Base-by-base conservation (phyloP, 2,888 invertebrate genomes). In the Cantharis nigra region DNA sequence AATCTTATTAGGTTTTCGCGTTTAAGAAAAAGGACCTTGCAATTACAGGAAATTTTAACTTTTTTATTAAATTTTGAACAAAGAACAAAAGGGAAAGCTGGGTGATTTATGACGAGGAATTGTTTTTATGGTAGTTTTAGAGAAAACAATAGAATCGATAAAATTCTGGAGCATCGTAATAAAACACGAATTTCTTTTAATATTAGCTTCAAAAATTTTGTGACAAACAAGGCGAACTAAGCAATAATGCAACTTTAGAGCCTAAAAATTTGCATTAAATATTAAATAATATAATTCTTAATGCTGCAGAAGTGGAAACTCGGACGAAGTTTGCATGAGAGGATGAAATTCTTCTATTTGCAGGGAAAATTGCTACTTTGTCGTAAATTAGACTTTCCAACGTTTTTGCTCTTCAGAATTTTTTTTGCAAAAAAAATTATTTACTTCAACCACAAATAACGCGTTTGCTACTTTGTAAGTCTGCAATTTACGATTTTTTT, bases 381-480 rank as follows among this genome's bases (percentile, higher is more conserved):
- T 67, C 65, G 65, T 67, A 67, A 67, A 67, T 67, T 23, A 67
- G 65, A 67, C 65, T 67, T 67, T 26, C 65, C 23, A 67, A 67
- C 20, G 20, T 67, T 67, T 64, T 64, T 64, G 20, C 26, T 23
- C 65, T 67, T 67, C 18, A 67, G 49, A 49, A n/a, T 49, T 49
- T 49, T 49, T 26, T 49, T 49, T 49, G 7, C 49, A 49, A 49
- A 49, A 49, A 23, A 49, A 49, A 49, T 49, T 49, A 49, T 49
- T 49, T 49, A 49, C 49, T 49, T 49, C n/a, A 49, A 49, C 49
- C 49, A 49, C 49, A 49, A 49, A 49, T 49, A 49, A 49, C 49
- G 49, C 49, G 49, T n/a, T 49, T 49, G 49, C 49, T 49, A 49
- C 49, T 49, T 49, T 49, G 26, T 49, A 49, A 49, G n/a, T n/a